phyloP scores from a whole-genome alignment of 2,888 invertebrate genomes.

The Lasioglossum leucozonium region DNA sequence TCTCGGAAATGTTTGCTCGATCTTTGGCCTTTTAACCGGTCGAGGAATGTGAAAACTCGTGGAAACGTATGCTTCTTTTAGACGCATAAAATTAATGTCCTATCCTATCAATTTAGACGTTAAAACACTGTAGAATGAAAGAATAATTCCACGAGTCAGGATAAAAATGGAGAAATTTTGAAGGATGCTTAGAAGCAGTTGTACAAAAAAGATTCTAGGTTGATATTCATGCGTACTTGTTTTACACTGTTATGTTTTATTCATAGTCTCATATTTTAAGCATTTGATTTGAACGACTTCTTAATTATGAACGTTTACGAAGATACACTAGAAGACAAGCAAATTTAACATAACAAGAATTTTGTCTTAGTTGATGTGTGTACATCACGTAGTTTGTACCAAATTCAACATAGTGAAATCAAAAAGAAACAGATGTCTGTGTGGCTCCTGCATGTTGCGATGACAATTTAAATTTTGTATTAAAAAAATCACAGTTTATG shows the following conservation, averaged over 20 bases:
- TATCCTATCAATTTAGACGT: not conserved
- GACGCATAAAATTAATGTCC: not conserved
- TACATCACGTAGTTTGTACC: not conserved
- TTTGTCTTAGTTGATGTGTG: not conserved
- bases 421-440: not conserved
- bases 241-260: not conserved
- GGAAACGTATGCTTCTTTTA: not conserved
- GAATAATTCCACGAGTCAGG: not conserved
- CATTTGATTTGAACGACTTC: not conserved
- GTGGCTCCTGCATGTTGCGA: not conserved
- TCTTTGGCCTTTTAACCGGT: not conserved
- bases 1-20: not conserved
- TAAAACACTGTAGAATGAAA: not conserved
- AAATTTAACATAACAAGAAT: not conserved
- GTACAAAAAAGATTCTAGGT: not conserved
- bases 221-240: not conserved
- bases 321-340: not conserved
- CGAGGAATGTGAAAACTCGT: not conserved
- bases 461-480: not conserved
- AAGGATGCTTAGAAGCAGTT: not conserved
- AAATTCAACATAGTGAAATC: not conserved
- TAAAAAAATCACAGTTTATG: not conserved
- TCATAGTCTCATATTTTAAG: not conserved
- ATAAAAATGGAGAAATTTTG: not conserved
- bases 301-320: not conserved